Evolutionary conservation across 2,797 vertebrate species (phyloP), one percentile per base, ranked within the genome.

Genomic region (Rhinatrema bivittatum): DNA sequence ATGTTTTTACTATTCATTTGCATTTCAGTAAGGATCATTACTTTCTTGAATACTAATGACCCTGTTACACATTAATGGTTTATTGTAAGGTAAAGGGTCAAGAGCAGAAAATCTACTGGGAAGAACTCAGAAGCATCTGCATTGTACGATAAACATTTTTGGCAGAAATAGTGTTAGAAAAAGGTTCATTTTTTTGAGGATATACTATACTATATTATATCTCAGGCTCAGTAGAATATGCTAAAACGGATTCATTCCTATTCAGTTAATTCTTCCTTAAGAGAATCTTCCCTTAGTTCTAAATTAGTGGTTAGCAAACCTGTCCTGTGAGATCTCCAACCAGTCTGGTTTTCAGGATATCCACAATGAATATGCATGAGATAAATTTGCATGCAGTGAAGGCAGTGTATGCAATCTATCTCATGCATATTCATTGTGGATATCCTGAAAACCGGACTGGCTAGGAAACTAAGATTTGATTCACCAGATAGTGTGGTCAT

Each of bases 61-160:
- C 24, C 43, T 3, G 36, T 50, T 72, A 56, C 60, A 55, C 41
- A 54, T 61, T 72, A 55, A 63, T 70, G 53, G 25, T 43, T 50
- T 62, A 55, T 69, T 68, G 67, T 60, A 67, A 63, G 65, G 51
- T 48, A 60, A 58, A 48, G 39, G 60, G 64, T 68, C 50, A 62
- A 42, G 46, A 28, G 48, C 56, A 39, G 50, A 54, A 48, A 59
- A 53, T 36, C 37, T 41, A 10, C 43, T 43, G 58, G 69, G 35
- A 50, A 46, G 57, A 54, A 44, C 37, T 14, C 39, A 33, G n/a
- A n/a, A n/a, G 28, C 49, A 56, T 73, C 62, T 72, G 52, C 47
- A 66, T 58, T 56, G 60, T 60, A 65, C 65, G 70, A 64, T 55
- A 57, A 60, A 67, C 38, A 50, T 68, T 70, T 56, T 42, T n/a